Evolutionary conservation across 2,113 vertebrate genomes (phyloP), one percentile per base, ranked within the genome.

Genomic region (Toxotes jaculatrix): DNA sequence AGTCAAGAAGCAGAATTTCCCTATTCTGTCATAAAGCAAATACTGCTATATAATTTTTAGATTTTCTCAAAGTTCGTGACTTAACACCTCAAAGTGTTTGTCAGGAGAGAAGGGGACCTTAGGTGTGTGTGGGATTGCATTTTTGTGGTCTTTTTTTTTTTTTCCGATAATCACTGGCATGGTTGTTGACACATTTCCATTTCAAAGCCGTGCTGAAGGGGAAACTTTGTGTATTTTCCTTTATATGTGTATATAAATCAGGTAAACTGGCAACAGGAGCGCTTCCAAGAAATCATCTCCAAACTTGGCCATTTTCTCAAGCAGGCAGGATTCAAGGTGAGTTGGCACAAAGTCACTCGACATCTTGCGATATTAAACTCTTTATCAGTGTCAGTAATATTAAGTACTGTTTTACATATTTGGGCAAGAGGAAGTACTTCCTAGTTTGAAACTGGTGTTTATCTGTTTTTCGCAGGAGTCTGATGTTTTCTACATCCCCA

Each of bases 291-390:
- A 87, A 96, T 99, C 82, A 93, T 91, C 8, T 95, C 90, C 81
- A 99, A 99, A 93, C 97, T 99, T 1, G 96, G 97, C 4, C 97
- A 98, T 21, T 99, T 99, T 91, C 96, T 99, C 87, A 99, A 98
- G 84, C 98, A 98, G 95, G 98, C 98, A 73, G 98, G 98, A 77
- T 99, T 99, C 93, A 99, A 99, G 97, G 98, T 98, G 94, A 89
- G 84, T 49, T 36, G 17, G 21, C 43, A 36, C 0, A 0, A n/a
- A 71, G 4, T 19, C 21, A 31, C 7, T 43, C 3, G 1, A 45
- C 36, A 72, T 63, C 11, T 38, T 14, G 34, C 2, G 10, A 32
- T 43, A 38, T 57, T 53, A 0, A 57, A 21, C 31, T 55, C 4
- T 42, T 36, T 11, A 11, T 34, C 36, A 0, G 5, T 40, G 2